These are phyloP conservation scores for Drosophila sucinea DNA, from an alignment of 1,140 invertebrate genomes.

Conservation along the genomic window DNA sequence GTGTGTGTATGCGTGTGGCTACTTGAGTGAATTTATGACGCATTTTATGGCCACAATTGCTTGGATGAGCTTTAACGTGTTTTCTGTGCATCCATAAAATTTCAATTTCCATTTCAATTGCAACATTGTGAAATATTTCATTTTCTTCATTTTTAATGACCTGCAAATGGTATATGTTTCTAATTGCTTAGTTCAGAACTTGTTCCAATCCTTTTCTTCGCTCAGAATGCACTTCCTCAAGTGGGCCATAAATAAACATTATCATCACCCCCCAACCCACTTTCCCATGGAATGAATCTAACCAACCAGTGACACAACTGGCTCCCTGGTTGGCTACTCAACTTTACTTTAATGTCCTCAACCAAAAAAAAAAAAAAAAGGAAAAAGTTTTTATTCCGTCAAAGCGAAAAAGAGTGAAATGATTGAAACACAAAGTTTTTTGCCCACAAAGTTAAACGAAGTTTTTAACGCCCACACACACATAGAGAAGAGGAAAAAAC, in stretches of 20 bases:
- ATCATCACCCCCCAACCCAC: background rate
- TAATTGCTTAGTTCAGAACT: constrained; percentile 63
- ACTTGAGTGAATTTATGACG: constrained; percentile 61
- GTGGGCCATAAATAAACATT: constrained; percentile 63
- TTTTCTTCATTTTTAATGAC: constrained; percentile 48
- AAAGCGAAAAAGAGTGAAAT: constrained; percentile 47
- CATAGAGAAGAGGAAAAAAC: background rate
- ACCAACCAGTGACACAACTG: constrained; percentile 18
- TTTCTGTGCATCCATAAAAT: constrained; percentile 33
- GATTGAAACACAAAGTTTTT: constrained; percentile 64
- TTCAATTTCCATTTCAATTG: constrained; percentile 61
- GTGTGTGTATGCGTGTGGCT: constrained; percentile 16
- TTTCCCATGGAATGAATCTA: background rate
- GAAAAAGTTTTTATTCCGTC: constrained; percentile 13
- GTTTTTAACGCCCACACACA: constrained; percentile 39
- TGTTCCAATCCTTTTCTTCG: constrained; percentile 24
- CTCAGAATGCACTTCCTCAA: constrained; percentile 20
- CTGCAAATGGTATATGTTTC: constrained; percentile 45
- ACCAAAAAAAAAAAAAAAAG: no score
- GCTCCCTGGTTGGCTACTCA: background rate
- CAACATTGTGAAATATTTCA: constrained; percentile 40
- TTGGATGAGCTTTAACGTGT: background rate
- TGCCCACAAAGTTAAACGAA: constrained; percentile 54
- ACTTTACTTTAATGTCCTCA: constrained; percentile 22
- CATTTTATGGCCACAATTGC: constrained; percentile 47